These are phyloP conservation scores for Eupithecia abbreviata DNA, from an alignment of 2,888 invertebrate species.

Conservation along the genomic window DNA sequence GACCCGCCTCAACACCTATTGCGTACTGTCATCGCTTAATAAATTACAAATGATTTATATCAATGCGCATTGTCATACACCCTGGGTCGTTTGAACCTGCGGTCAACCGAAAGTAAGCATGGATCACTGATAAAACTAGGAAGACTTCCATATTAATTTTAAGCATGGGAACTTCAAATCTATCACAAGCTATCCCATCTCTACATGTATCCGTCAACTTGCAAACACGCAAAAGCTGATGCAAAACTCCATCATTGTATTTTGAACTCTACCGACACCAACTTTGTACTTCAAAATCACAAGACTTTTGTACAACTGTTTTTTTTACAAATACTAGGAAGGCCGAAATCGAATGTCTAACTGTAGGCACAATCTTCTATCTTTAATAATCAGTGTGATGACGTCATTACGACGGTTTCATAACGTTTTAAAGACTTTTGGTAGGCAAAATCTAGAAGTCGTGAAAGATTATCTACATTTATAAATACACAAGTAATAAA, in stretches of 20 bases:
- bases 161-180: constrained; percentile 24
- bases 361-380: constrained; percentile 10
- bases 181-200: constrained; percentile 31
- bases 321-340: constrained; percentile 39
- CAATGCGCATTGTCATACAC: constrained; percentile 3
- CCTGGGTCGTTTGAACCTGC: neutral
- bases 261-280: constrained; percentile 57
- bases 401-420: neutral
- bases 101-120: constrained; percentile 5
- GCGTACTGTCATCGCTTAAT: constrained; percentile 31
- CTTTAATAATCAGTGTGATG: neutral
- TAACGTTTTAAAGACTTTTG: neutral
- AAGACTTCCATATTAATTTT: neutral
- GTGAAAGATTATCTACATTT: neutral
- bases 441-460: neutral
- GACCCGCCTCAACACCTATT: constrained; percentile 34
- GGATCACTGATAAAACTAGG: constrained; percentile 7
- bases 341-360: constrained; percentile 32
- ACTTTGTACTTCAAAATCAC: constrained; percentile 79
- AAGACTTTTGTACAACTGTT: constrained; percentile 57
- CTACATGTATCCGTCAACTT: constrained; percentile 14
- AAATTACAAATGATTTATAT: constrained; percentile 21
- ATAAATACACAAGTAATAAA: neutral
- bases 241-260: constrained; percentile 16
- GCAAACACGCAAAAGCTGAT: constrained; percentile 13